Percentiles rank a stretch among this genome's conserved stretches.
Conservation (phyloP, 2,113 vertebrate genomes). For the Heloderma charlesbogerti region DNA sequence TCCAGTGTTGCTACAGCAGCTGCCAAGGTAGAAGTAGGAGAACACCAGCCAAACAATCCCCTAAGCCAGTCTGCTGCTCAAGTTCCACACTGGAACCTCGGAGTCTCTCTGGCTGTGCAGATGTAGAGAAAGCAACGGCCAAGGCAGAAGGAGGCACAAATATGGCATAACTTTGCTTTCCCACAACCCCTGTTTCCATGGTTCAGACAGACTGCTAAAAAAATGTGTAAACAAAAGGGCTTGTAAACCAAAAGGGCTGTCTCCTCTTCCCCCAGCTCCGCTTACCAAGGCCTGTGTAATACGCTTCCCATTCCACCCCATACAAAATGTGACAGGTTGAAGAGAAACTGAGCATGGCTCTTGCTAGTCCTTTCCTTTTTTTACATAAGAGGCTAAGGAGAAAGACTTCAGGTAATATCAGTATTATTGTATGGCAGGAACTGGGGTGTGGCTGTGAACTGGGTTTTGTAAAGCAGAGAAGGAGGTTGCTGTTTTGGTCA, state of each 20-base stretch:
- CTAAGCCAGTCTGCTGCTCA: background rate
- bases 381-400: background rate
- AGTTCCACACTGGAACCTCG: background rate
- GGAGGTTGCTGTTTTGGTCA: background rate
- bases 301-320: background rate
- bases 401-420: background rate
- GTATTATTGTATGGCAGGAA: background rate
- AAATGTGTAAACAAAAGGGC: background rate
- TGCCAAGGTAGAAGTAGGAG: background rate
- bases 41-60: background rate
- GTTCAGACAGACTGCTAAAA: background rate
- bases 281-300: background rate
- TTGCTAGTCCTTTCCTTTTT: background rate
- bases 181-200: background rate
- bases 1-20: background rate
- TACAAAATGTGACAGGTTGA: background rate
- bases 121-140: background rate
- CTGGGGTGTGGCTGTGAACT: background rate
- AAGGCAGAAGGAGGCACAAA: background rate
- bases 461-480: background rate
- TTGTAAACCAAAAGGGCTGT: background rate
- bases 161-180: background rate
- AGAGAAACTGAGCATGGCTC: background rate
- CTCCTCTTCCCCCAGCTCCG: background rate
- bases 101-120: background rate